Conservation (phyloP, 2,888 invertebrate genomes). For the Ectropis crepuscularia region DNA sequence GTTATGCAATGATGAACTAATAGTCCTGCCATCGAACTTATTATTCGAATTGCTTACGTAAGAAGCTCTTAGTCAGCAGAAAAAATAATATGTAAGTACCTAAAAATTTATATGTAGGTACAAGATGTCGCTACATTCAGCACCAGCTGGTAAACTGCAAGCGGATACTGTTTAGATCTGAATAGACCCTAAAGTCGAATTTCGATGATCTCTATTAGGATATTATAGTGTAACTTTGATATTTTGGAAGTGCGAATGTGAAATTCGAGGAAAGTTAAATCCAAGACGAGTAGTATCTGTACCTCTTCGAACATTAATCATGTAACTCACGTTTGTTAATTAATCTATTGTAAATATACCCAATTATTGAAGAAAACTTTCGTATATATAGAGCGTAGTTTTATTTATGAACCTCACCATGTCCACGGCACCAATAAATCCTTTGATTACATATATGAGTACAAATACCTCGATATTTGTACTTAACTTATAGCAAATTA, state of each 20-base stretch:
- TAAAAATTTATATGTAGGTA: too few species aligned
- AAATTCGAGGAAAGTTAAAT: conserved; percentile 37
- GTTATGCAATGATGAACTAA: too few species aligned
- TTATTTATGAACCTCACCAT: conserved; percentile 50
- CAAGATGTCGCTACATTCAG: not conserved
- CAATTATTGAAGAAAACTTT: conserved; percentile 83
- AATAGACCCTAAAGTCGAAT: conserved; percentile 42
- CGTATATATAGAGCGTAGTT: conserved; percentile 70
- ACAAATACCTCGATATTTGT: too few species aligned
- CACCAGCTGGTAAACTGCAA: not conserved
- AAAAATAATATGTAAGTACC: too few species aligned
- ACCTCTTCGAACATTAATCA: conserved; percentile 73
- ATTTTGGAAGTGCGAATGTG: conserved; percentile 67
- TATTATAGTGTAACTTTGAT: conserved; percentile 59
- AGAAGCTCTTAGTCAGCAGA: too few species aligned
- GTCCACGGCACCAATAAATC: too few species aligned
- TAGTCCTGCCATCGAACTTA: too few species aligned
- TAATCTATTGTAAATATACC: conserved; percentile 84
- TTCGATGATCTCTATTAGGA: conserved; percentile 56
- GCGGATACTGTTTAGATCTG: not conserved
- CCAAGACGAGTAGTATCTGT: conserved; percentile 21
- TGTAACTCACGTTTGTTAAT: conserved; percentile 83
- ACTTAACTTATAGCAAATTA: too few species aligned
- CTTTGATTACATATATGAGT: too few species aligned
- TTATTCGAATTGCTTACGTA: not conserved